phyloP scores from a whole-genome alignment of 2,797 vertebrate species.

The Sebastes miniatus region DNA sequence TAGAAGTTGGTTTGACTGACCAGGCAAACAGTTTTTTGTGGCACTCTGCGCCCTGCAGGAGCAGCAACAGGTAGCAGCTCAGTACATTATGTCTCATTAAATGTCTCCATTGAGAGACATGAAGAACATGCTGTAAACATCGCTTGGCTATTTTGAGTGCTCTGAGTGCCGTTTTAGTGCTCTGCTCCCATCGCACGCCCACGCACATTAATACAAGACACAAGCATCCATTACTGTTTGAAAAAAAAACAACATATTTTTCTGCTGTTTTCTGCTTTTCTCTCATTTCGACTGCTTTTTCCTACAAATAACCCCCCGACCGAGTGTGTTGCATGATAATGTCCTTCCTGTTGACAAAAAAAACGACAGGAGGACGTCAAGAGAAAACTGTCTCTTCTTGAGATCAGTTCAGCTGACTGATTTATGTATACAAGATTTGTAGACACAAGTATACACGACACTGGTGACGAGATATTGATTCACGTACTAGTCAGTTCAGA shows the following conservation, averaged over 20 bases:
- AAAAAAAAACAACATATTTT: neutral
- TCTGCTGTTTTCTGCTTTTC: neutral
- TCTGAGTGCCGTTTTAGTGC: neutral
- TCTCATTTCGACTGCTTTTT: neutral
- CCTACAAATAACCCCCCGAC: neutral
- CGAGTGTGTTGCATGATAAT: neutral
- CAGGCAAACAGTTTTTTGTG: neutral
- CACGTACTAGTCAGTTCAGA: slow-evolving; percentile 24
- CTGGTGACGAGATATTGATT: neutral
- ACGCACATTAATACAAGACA: neutral
- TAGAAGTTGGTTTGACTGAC: neutral
- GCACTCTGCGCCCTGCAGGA: neutral
- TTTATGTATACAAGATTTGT: neutral
- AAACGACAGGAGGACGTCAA: neutral
- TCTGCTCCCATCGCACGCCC: neutral
- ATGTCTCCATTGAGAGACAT: neutral
- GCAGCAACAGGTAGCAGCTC: neutral
- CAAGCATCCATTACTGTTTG: neutral
- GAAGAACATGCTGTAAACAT: neutral
- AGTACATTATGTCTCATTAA: neutral
- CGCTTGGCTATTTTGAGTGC: neutral
- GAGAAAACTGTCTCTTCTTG: neutral
- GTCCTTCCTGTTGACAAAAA: neutral
- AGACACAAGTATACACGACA: neutral
- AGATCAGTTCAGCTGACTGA: neutral